Percentiles rank a stretch among this genome's conserved stretches.
Evolutionary conservation across 2,797 vertebrate genomes (phyloP).

Genomic region (Anisognathus igniventris): DNA sequence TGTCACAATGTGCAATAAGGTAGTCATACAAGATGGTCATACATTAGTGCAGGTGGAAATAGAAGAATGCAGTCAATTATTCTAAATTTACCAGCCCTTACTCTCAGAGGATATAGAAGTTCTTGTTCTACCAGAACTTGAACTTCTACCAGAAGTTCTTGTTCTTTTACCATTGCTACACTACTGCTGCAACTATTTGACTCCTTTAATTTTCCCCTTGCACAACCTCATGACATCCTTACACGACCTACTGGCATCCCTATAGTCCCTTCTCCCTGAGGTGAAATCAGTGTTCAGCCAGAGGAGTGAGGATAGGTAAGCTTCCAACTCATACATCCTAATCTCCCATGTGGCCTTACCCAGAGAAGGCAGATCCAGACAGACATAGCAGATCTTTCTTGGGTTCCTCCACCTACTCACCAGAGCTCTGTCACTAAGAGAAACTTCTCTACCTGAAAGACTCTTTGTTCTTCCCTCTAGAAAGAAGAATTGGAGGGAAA

Average conservation of each 20-base stretch:
- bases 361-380: neutral
- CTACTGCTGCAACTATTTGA: neutral
- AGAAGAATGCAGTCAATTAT: neutral
- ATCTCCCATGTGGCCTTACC: neutral
- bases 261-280: neutral
- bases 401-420: no score
- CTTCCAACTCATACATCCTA: neutral
- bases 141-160: neutral
- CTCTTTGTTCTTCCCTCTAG: neutral
- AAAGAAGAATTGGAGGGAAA: neutral
- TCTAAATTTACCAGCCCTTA: neutral
- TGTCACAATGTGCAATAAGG: neutral
- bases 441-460: neutral
- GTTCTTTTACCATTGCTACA: neutral
- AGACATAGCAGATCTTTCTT: neutral
- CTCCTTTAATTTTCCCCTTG: neutral
- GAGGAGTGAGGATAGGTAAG: neutral
- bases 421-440: neutral
- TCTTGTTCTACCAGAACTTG: neutral
- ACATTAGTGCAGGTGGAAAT: neutral
- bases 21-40: neutral
- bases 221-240: neutral
- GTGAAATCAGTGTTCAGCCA: accelerated
- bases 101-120: neutral
- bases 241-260: no score